Evolutionary conservation across 2,113 vertebrate species (phyloP).

Genomic region (Nycticryphes semicollaris): DNA sequence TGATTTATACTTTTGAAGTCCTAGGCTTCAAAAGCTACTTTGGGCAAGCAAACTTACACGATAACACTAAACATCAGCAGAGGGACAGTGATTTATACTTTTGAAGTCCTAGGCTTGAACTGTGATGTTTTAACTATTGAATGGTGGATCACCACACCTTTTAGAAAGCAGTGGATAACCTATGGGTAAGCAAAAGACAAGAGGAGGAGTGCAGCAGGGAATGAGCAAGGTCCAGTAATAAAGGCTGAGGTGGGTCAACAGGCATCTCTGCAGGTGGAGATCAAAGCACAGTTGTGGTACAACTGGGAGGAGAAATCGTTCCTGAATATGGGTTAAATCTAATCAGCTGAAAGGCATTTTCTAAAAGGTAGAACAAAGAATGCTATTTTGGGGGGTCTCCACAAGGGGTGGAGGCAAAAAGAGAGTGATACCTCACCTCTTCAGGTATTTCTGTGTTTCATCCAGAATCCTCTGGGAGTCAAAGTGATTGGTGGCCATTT

Average conservation of each 20-base stretch:
- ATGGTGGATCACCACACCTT: background rate
- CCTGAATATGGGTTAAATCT: background rate
- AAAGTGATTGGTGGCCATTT: slow-evolving; percentile 82
- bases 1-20: background rate
- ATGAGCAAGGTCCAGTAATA: background rate
- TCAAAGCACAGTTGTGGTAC: background rate
- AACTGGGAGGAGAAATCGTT: background rate
- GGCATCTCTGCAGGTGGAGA: background rate
- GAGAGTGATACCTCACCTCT: slow-evolving; percentile 65
- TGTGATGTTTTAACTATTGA: background rate
- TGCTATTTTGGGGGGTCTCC: background rate
- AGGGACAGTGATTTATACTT: background rate
- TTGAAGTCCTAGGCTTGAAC: background rate
- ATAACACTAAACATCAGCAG: background rate
- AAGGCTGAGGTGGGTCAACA: background rate
- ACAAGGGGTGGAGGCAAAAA: background rate
- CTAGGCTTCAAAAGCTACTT: background rate
- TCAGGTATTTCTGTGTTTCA: slow-evolving; percentile 83
- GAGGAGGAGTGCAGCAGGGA: background rate
- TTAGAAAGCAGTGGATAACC: background rate
- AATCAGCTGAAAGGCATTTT: background rate
- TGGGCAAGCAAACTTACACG: background rate
- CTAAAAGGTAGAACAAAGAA: background rate
- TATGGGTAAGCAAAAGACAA: background rate
- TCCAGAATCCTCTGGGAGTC: slow-evolving; percentile 80